Evolutionary conservation across 64 coral and sea anemone species (phyloP).

Genomic region (Acropora yongei): DNA sequence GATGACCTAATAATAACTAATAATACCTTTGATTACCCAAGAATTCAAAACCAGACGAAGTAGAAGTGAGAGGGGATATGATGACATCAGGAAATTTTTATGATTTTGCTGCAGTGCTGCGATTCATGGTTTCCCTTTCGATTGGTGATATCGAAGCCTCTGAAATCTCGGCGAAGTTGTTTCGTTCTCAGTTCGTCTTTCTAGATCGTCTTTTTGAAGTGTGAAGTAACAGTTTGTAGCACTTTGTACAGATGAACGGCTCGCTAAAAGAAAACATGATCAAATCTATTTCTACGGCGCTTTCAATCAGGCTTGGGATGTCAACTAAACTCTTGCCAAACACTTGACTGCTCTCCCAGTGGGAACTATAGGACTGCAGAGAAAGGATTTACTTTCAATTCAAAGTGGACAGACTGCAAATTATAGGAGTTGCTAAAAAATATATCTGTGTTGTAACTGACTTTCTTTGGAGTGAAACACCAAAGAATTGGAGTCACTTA

Average conservation of each 20-base stretch:
- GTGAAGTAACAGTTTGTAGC: neutral
- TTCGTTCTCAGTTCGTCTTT: neutral
- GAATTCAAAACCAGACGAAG: neutral
- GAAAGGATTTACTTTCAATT: neutral
- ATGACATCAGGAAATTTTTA: neutral
- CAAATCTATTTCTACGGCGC: neutral
- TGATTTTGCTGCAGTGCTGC: neutral
- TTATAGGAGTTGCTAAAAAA: too few relatives aligned
- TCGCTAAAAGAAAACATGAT: slow-evolving; percentile 4
- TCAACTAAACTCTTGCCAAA: slow-evolving; percentile 25
- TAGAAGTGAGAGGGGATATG: slow-evolving; percentile 4
- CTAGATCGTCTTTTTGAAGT: too few relatives aligned
- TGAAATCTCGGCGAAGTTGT: neutral
- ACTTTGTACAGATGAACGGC: neutral
- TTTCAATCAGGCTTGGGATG: neutral
- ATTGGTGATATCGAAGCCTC: neutral
- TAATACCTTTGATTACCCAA: neutral
- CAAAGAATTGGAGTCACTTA: too few relatives aligned
- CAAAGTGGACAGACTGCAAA: too few relatives aligned
- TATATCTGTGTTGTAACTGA: too few relatives aligned
- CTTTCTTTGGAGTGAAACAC: too few relatives aligned
- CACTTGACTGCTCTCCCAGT: slow-evolving; percentile 12
- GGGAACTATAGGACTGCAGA: neutral
- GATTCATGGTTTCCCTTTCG: neutral
- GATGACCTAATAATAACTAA: too few relatives aligned